Percentiles rank a stretch among this genome's conserved stretches.
Conservation (phyloP, 2,888 invertebrate species). For the Heliconius aoede region DNA sequence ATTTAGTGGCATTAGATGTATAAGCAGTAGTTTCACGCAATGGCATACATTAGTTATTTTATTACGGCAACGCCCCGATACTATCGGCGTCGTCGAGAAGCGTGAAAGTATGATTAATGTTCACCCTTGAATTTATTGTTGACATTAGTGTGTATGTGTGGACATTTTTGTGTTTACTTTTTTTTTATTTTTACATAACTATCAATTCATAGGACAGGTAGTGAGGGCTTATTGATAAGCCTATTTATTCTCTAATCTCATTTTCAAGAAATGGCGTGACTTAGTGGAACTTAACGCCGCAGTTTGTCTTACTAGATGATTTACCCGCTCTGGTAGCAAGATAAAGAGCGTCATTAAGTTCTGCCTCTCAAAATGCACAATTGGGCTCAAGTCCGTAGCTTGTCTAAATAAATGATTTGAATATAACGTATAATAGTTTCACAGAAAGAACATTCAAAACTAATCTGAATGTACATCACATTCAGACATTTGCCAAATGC, state of each 20-base stretch:
- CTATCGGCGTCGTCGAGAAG: constrained; percentile 37
- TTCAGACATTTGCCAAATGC: not conserved
- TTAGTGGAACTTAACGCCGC: not conserved
- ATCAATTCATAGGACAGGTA: no score
- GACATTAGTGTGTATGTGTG: constrained; percentile 23
- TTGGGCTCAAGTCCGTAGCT: no score
- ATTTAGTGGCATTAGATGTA: not conserved
- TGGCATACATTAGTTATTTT: constrained; percentile 31
- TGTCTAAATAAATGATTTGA: no score
- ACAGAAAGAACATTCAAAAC: not conserved
- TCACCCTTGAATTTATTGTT: constrained; percentile 37
- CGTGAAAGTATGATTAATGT: constrained; percentile 41
- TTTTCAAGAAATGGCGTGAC: not conserved
- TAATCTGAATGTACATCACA: not conserved
- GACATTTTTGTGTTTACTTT: constrained; percentile 19
- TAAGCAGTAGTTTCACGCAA: constrained; percentile 11
- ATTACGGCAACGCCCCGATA: constrained; percentile 34
- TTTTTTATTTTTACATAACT: not conserved
- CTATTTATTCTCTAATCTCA: not conserved
- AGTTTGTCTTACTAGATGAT: not conserved
- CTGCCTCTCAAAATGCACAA: no score
- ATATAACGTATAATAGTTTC: not conserved
- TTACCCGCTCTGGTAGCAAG: no score
- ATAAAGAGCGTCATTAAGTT: no score
- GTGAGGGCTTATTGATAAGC: no score